Evolutionary conservation across 2,888 invertebrate genomes (phyloP).

Genomic region (Schizaphis graminum): DNA sequence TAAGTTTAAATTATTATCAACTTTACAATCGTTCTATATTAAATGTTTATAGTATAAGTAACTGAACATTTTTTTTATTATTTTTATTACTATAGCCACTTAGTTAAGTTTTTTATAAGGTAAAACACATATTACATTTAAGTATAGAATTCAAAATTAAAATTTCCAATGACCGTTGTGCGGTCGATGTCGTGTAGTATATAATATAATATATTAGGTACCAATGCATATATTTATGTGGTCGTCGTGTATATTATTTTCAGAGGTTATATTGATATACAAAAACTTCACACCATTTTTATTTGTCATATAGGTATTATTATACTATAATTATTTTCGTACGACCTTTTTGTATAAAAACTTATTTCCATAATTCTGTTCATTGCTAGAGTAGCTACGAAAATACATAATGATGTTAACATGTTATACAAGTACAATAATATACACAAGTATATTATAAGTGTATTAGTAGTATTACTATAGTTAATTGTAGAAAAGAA

Average conservation of each 20-base stretch:
- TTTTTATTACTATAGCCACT: not conserved
- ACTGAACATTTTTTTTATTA: not conserved
- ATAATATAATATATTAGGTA: not conserved
- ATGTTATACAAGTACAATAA: not conserved
- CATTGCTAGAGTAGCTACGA: not conserved
- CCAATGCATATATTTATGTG: not conserved
- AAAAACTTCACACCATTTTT: not conserved
- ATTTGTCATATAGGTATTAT: too few relatives aligned
- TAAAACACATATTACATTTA: not conserved
- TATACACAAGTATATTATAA: not conserved
- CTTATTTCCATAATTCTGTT: not conserved
- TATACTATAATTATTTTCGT: not conserved
- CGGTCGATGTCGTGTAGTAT: not conserved
- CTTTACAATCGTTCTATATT: not conserved
- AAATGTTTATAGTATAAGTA: not conserved
- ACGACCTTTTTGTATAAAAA: not conserved
- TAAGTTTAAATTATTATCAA: not conserved
- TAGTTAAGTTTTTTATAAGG: not conserved
- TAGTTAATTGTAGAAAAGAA: not conserved
- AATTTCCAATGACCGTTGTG: not conserved
- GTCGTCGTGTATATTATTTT: not conserved
- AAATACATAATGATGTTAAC: not conserved
- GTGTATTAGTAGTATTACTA: not conserved
- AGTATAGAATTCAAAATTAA: not conserved
- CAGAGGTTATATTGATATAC: not conserved